Base-by-base conservation (phyloP, 2,797 vertebrate genomes). In the Furcifer pardalis region DNA sequence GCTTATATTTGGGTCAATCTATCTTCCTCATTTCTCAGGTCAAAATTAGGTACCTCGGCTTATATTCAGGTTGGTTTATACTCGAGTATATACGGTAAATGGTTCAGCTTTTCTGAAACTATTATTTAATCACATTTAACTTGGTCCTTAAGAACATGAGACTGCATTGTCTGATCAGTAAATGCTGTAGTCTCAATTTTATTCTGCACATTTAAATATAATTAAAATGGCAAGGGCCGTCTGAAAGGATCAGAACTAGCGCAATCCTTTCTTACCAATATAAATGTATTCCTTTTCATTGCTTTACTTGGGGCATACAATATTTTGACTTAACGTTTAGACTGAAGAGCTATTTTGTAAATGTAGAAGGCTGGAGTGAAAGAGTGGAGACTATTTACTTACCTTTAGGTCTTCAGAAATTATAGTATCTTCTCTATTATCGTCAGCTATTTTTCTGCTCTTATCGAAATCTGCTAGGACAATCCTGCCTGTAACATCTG, bases 391-490 rank as follows among this genome's bases (percentile, higher is more conserved):
- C 0, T 1, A 0, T 0, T 32, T 30, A 63, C 32, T 81, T 95
- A 94, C 96, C 95, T 96, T 1, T 60, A 95, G 79, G 77, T 96
- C 95, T 12, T 42, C 76, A n/a, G 32, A 80, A 84, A 92, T 89
- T 71, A 85, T 8, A 13, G 81, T 46, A 27, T 87, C 63, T 77
- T 86, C 82, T 5, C 76, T 74, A 46, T 77, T 88, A 86, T 90
- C 89, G 71, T 68, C 83, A 80, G 49, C 19, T 42, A 59, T 46
- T n/a, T 62, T 77, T 49, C 85, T 79, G 86, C 89, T 93, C 63
- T 93, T 88, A 87, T 95, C 92, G 73, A 96, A 96, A 87, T 96
- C 96, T 0, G 89, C 92, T 91, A 96, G 84, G 75, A 84, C 89
- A 82, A 94, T 71, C 60, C 85, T 92, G 60, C 91, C 88, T 80